Percentiles rank a stretch among this genome's conserved stretches.
Conservation (phyloP, 2,888 invertebrate species). For the Drosophila greeni region DNA sequence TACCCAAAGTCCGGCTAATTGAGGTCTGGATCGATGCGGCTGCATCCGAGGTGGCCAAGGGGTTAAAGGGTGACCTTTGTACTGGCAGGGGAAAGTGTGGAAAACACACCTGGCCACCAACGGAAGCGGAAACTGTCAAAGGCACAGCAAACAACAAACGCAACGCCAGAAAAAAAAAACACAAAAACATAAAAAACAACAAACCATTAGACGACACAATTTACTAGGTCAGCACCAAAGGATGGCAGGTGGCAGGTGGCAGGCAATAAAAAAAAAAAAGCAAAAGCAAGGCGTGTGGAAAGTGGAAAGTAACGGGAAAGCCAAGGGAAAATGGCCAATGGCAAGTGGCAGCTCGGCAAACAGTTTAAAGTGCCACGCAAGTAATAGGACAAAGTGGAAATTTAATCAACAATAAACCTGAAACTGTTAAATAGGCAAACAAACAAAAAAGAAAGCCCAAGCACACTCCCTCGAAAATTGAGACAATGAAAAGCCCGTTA, state of each 20-base stretch:
- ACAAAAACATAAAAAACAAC: too few species aligned
- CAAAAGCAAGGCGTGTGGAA: conserved; percentile 42
- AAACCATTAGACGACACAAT: conserved; percentile 62
- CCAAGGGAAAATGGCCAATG: conserved; percentile 37
- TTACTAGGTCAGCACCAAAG: conserved; percentile 58
- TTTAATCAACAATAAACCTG: conserved; percentile 60
- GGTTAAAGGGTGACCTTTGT: conserved; percentile 30
- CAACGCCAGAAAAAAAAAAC: conserved; percentile 28
- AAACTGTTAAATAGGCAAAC: conserved; percentile 59
- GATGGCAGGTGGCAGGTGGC: conserved; percentile 40
- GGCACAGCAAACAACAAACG: conserved; percentile 58
- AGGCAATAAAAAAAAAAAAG: conserved; percentile 49
- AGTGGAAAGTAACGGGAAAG: conserved; percentile 31
- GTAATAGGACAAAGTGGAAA: conserved; percentile 53
- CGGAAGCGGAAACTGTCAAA: conserved; percentile 73
- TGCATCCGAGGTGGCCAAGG: conserved; percentile 18
- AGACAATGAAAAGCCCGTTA: conserved; percentile 70
- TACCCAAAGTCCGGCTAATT: conserved; percentile 66
- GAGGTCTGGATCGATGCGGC: conserved; percentile 38
- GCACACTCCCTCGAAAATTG: conserved; percentile 35
- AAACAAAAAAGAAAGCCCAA: not conserved
- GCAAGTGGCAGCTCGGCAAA: conserved; percentile 61
- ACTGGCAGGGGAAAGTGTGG: conserved; percentile 6
- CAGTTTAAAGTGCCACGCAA: conserved; percentile 67
- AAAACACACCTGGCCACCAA: conserved; percentile 47